Conservation (phyloP, 2,113 vertebrate species). For the Callopanchax toddi region DNA sequence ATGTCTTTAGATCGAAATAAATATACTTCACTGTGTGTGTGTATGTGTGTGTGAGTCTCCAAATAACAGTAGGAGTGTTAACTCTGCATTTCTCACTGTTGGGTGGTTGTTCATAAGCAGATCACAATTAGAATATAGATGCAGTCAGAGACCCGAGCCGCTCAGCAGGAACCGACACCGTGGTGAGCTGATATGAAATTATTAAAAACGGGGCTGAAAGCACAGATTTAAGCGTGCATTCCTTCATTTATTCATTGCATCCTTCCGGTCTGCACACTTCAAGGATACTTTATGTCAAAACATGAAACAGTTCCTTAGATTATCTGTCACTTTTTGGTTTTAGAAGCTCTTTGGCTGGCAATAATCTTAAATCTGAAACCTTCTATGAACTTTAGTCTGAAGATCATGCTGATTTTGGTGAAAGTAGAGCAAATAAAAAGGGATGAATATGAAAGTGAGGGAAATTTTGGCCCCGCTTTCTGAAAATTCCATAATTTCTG, state of each 20-base stretch:
- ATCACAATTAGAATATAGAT: not conserved
- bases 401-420: not conserved
- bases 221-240: not conserved
- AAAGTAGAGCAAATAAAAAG: too few species aligned
- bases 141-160: not conserved
- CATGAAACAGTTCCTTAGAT: not conserved
- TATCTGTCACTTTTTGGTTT: not conserved
- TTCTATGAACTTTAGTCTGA: not conserved
- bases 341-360: not conserved
- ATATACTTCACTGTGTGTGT: constrained; percentile 37
- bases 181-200: not conserved
- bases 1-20: constrained; percentile 64
- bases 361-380: not conserved
- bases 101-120: not conserved
- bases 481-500: not conserved
- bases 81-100: constrained; percentile 8
- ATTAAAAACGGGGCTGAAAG: not conserved
- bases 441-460: not conserved
- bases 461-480: not conserved
- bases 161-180: not conserved
- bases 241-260: not conserved
- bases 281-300: not conserved
- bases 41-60: constrained; percentile 8
- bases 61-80: constrained; percentile 24
- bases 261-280: not conserved